Conservation (phyloP, 2,888 invertebrate species). For the Drepana falcataria region DNA sequence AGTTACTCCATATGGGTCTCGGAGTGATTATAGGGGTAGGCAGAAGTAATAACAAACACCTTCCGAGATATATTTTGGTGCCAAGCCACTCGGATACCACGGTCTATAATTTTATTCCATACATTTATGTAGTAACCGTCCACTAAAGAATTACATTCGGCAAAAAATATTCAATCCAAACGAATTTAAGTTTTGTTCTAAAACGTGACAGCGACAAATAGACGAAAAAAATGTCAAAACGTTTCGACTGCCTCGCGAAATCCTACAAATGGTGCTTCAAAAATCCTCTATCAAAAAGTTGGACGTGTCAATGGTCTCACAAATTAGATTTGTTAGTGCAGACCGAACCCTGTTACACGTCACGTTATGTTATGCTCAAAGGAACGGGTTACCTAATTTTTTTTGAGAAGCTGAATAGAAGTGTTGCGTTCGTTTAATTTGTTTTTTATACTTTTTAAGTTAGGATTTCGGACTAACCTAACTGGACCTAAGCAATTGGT, state of each 20-base stretch:
- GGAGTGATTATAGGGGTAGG: too few species aligned
- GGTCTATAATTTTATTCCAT: too few species aligned
- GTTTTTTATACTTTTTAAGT: neutral
- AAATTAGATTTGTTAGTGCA: conserved; percentile 72
- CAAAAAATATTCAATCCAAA: neutral
- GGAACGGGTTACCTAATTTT: conserved; percentile 7
- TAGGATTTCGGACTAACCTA: too few species aligned
- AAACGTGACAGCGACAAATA: neutral
- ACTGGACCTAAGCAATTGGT: too few species aligned
- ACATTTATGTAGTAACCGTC: too few species aligned
- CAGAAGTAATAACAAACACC: too few species aligned
- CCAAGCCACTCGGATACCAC: too few species aligned
- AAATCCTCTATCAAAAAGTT: conserved; percentile 61
- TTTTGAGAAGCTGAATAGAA: neutral
- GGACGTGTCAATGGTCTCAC: conserved; percentile 51
- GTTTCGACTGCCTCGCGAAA: conserved; percentile 11
- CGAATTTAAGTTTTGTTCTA: neutral
- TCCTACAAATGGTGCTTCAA: conserved; percentile 46
- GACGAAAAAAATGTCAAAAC: conserved; percentile 17
- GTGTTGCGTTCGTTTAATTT: neutral
- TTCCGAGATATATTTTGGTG: too few species aligned
- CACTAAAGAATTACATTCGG: too few species aligned
- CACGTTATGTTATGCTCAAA: conserved; percentile 18
- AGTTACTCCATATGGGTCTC: too few species aligned
- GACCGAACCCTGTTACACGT: conserved; percentile 23